Evolutionary conservation across 2,797 vertebrate genomes (phyloP).

Genomic region (Trachops cirrhosus): DNA sequence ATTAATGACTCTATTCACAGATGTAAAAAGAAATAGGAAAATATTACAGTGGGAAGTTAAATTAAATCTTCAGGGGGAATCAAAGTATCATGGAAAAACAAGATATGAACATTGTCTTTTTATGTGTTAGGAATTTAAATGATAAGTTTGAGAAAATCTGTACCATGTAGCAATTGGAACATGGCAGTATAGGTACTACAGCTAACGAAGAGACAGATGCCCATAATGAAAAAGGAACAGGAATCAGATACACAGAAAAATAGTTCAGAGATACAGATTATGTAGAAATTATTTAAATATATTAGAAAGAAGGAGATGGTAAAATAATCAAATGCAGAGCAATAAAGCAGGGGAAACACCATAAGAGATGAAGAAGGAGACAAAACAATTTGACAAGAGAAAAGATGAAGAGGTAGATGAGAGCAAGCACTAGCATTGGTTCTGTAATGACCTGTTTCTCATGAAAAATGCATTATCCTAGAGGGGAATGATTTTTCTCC

Average conservation of each 20-base stretch:
- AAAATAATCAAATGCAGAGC: neutral
- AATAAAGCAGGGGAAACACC: neutral
- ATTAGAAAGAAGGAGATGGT: neutral
- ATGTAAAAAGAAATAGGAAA: neutral
- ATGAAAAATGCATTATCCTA: conserved; percentile 7
- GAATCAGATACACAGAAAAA: neutral
- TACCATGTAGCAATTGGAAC: neutral
- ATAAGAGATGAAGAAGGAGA: neutral
- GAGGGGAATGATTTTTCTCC: neutral
- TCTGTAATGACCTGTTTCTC: conserved; percentile 37
- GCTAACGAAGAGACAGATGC: neutral
- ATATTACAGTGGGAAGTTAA: neutral
- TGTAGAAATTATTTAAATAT: neutral
- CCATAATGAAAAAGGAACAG: neutral
- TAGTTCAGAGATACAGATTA: neutral
- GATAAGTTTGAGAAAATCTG: conserved; percentile 2
- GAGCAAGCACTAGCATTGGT: neutral
- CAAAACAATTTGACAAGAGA: conserved; percentile 1
- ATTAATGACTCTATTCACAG: neutral
- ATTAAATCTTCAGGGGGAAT: conserved; percentile 27
- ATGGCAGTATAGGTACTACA: neutral
- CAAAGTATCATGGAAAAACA: neutral
- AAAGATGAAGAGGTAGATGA: neutral
- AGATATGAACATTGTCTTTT: conserved; percentile 7
- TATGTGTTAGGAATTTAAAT: conserved; percentile 26